These are phyloP conservation scores for Tiphia femorata DNA, from an alignment of 2,888 invertebrate species.

Conservation along the genomic window DNA sequence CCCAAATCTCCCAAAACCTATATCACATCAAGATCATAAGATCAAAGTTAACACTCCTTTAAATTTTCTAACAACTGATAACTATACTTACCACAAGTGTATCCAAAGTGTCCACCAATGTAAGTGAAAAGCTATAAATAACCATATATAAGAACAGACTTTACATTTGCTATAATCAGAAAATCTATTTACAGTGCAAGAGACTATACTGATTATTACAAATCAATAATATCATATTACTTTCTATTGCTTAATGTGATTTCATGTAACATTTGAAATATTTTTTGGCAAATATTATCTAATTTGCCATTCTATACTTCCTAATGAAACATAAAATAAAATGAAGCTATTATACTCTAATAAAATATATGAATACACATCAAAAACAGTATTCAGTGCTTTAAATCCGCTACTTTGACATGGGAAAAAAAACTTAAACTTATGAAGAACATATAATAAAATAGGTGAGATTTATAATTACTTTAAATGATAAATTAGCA, in stretches of 20 bases:
- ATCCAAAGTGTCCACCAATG: conserved; percentile 94
- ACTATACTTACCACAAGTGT: conserved; percentile 79
- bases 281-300: too few relatives aligned
- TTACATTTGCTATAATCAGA: not conserved
- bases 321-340: too few relatives aligned
- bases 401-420: too few relatives aligned
- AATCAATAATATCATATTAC: conserved; percentile 3
- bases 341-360: too few relatives aligned
- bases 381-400: too few relatives aligned
- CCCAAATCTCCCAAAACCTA: conserved; percentile 89
- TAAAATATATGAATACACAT: not conserved
- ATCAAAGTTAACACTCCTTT: not conserved
- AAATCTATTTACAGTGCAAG: not conserved
- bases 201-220: conserved; percentile 1
- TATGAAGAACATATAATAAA: not conserved
- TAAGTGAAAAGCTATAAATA: conserved; percentile 91
- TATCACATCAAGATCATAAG: conserved; percentile 27
- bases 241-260: too few relatives aligned
- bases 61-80: not conserved
- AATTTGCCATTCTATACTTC: too few relatives aligned
- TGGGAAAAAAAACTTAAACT: not conserved
- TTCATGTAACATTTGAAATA: too few relatives aligned
- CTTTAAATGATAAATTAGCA: not conserved
- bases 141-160: conserved; percentile 17
- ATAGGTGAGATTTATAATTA: too few relatives aligned